These are phyloP conservation scores for Drosophila kanekoi DNA, from an alignment of 2,888 invertebrate genomes.

Conservation along the genomic window DNA sequence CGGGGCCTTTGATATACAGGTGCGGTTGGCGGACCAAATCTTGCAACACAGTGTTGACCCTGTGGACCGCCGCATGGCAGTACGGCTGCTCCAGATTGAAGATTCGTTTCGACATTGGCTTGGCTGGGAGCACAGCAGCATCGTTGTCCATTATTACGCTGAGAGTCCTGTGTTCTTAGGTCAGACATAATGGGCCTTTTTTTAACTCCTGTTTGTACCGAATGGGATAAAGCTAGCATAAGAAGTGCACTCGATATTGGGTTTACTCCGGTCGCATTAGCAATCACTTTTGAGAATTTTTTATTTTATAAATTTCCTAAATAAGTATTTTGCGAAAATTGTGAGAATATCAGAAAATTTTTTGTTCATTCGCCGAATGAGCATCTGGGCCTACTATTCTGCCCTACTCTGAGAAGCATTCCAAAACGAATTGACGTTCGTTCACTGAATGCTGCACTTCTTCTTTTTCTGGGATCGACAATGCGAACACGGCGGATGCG, in stretches of 20 bases:
- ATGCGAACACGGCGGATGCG: conserved; percentile 14
- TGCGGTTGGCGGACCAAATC: neutral
- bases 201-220: neutral
- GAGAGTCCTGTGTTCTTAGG: neutral
- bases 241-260: neutral
- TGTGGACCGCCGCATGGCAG: conserved; percentile 1
- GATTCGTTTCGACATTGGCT: neutral
- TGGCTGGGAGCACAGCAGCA: conserved; percentile 9
- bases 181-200: neutral
- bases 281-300: conserved; percentile 7
- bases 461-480: conserved; percentile 35
- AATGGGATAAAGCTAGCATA: neutral
- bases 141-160: neutral
- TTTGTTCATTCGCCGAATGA: conserved; percentile 6
- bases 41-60: neutral
- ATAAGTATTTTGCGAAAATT: conserved; percentile 8
- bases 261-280: neutral
- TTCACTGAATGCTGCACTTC: conserved; percentile 60
- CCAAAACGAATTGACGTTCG: neutral
- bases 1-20: neutral
- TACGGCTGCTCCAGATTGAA: neutral
- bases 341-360: neutral
- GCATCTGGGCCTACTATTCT: conserved; percentile 8
- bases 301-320: neutral
- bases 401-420: neutral